Conservation (phyloP, 2,888 invertebrate genomes). For the Bedellia somnulentella region DNA sequence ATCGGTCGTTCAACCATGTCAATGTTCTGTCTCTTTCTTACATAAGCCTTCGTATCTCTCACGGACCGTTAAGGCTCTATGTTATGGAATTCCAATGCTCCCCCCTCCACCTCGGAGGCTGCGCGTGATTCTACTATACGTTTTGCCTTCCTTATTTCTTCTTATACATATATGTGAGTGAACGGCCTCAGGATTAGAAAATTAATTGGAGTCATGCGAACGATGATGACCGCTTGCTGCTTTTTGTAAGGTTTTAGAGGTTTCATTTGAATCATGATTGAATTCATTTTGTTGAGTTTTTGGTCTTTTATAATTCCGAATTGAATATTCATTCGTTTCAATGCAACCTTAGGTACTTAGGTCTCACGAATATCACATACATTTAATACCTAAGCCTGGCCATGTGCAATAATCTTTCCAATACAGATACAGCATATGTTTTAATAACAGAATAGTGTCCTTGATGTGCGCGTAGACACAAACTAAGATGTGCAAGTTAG, state of each 20-base stretch:
- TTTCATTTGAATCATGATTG: too few species aligned
- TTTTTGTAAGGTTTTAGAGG: conserved; percentile 13
- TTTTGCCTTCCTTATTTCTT: conserved; percentile 30
- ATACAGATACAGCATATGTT: too few species aligned
- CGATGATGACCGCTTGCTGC: conserved; percentile 1
- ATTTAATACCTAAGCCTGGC: too few species aligned
- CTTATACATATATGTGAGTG: conserved; percentile 28
- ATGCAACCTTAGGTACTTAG: too few species aligned
- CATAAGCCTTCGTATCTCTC: conserved; percentile 28
- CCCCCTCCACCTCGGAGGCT: conserved; percentile 52
- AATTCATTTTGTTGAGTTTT: too few species aligned
- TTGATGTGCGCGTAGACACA: too few species aligned
- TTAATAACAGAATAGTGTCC: too few species aligned
- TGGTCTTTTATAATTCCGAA: too few species aligned
- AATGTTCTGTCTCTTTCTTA: conserved; percentile 22
- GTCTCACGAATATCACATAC: too few species aligned
- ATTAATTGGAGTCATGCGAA: conserved; percentile 20
- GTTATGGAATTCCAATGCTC: conserved; percentile 56
- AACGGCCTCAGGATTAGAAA: conserved; percentile 29
- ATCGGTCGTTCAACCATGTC: conserved; percentile 60
- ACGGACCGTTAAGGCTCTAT: conserved; percentile 56
- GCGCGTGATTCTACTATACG: conserved; percentile 30
- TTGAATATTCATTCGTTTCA: too few species aligned
- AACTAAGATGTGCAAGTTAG: too few species aligned
- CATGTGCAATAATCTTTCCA: too few species aligned